These are phyloP conservation scores for Sphaeramia orbicularis DNA, from an alignment of 2,797 vertebrate genomes.

Conservation along the genomic window DNA sequence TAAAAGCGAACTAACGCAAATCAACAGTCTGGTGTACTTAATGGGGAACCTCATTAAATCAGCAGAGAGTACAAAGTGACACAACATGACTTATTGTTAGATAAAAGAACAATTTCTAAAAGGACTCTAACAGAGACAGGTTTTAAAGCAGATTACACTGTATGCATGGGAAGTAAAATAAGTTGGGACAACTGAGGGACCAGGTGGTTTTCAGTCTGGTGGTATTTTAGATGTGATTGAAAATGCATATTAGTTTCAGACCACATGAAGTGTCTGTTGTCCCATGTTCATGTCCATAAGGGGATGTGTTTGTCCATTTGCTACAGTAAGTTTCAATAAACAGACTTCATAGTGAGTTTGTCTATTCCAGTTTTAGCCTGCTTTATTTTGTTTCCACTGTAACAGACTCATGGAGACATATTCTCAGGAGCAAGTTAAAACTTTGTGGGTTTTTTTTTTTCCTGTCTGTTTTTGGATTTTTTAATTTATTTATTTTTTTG, in stretches of 20 bases:
- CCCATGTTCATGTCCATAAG: slow-evolving; percentile 37
- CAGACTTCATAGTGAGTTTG: background rate
- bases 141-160: background rate
- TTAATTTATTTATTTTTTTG: background rate
- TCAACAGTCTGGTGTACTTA: slow-evolving; percentile 34
- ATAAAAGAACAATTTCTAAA: slow-evolving; percentile 26
- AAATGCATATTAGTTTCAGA: slow-evolving; percentile 28
- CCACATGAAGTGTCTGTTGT: slow-evolving; percentile 48
- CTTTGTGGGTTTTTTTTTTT: slow-evolving; percentile 13
- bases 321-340: slow-evolving; percentile 20
- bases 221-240: slow-evolving; percentile 32
- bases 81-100: slow-evolving; percentile 34
- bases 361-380: background rate
- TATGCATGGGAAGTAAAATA: background rate
- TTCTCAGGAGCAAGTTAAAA: slow-evolving; percentile 1
- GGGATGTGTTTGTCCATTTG: slow-evolving; percentile 29
- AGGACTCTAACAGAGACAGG: slow-evolving; percentile 27
- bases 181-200: background rate
- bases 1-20: slow-evolving; percentile 40
- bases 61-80: slow-evolving; percentile 41
- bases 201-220: slow-evolving; percentile 3
- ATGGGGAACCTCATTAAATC: slow-evolving; percentile 47
- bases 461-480: background rate
- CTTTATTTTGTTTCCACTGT: background rate
- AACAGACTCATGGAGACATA: background rate